Base-by-base conservation (phyloP, 2,113 vertebrate genomes). In the Athene cunicularia region DNA sequence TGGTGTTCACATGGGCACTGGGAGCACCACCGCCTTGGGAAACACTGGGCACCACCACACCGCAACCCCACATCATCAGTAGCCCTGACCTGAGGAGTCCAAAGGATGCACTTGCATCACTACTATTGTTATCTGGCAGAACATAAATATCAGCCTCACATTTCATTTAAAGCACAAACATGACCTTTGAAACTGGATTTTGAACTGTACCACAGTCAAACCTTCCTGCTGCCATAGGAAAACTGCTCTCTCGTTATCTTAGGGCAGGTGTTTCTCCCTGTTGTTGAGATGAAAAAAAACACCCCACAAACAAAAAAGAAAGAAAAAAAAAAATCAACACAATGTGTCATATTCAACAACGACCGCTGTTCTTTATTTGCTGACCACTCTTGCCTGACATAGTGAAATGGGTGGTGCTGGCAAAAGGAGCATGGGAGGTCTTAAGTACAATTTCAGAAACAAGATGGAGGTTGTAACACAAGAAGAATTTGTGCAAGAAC, bases 81-180 rank as follows among this genome's bases (percentile, higher is more conserved):
- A 17, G 26, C 41, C 74, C 39, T 64, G 11, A 76, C 35, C 49
- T 17, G 26, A 2, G 0, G 45, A 68, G 39, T 92, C 33, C 82
- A 64, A 86, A 95, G 53, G 39, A 88, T 83, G 63, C 19, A 11
- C 49, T 86, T 76, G 55, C 33, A 80, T 76, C 79, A 49, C 43
- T 41, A 1, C 16, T 35, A 1, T 30, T 71, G 24, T 63, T 73
- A 41, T 39, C 53, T 95, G 58, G 35, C 67, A 92, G 45, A 82
- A 66, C 85, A 76, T 56, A 49, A 82, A 72, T 76, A 52, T 75
- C 79, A 94, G 43, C 8, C 39, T 64, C 66, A 64, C 13, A 1
- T 84, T 68, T 79, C 17, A 91, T 47, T 81, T 87, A 37, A 79
- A 93, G 55, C 41, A 67, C 81, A 94, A 94, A 90, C 58, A 82